Evolutionary conservation across 2,797 vertebrate species (phyloP).

Genomic region (Aratinga solstitialis): DNA sequence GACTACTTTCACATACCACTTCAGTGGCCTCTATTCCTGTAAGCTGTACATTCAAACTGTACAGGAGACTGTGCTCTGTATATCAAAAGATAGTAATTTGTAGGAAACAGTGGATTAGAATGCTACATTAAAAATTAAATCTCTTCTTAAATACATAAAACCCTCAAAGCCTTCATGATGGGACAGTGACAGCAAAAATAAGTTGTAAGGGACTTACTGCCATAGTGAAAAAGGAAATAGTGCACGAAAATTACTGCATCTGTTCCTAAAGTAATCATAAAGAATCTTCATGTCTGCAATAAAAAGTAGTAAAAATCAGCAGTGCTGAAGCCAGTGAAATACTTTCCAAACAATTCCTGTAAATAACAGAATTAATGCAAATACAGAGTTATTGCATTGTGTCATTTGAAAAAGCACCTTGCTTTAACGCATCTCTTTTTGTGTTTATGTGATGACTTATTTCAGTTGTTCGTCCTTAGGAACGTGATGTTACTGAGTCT

Average conservation of each 20-base stretch:
- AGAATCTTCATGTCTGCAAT: background rate
- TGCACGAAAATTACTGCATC: background rate
- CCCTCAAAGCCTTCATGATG: background rate
- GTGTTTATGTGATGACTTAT: background rate
- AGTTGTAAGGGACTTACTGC: background rate
- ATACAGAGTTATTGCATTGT: background rate
- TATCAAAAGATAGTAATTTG: background rate
- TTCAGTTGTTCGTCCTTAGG: background rate
- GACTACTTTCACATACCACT: background rate
- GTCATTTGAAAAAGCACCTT: background rate
- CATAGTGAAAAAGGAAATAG: background rate
- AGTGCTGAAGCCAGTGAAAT: background rate
- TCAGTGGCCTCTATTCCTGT: background rate
- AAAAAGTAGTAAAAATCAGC: background rate
- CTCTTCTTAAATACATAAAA: background rate
- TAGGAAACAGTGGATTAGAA: background rate
- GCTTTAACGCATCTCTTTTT: background rate
- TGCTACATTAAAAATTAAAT: background rate
- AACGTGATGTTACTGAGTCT: background rate
- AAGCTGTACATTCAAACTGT: background rate
- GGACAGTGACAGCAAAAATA: background rate
- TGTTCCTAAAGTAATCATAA: background rate
- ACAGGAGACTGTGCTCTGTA: background rate
- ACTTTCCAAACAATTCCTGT: background rate
- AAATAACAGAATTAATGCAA: background rate